Evolutionary conservation across 2,888 invertebrate species (phyloP).

Genomic region (Serrognathus titanus): DNA sequence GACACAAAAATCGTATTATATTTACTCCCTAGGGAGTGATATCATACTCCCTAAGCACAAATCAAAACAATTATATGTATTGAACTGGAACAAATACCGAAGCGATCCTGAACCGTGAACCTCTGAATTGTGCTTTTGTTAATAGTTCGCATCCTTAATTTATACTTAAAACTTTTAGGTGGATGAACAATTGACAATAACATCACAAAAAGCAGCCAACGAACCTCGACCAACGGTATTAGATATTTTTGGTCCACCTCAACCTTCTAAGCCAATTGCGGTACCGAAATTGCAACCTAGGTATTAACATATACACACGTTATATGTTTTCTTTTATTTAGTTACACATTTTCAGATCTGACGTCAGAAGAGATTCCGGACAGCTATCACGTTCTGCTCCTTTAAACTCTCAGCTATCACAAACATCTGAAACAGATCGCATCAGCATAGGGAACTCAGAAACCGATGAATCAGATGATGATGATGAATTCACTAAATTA

Average conservation of each 20-base stretch:
- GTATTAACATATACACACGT: background rate
- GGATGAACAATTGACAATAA: conserved; percentile 79
- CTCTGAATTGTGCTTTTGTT: no score
- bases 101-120: no score
- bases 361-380: background rate
- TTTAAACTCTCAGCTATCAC: conserved; percentile 5
- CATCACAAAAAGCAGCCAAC: conserved; percentile 60
- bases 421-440: conserved; percentile 32
- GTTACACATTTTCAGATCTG: background rate
- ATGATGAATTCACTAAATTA: conserved; percentile 70
- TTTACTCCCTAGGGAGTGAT: no score
- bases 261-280: conserved; percentile 45
- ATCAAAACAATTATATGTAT: no score
- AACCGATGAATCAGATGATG: conserved; percentile 43
- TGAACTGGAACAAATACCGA: no score
- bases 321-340: background rate
- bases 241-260: conserved; percentile 56
- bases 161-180: conserved; percentile 46
- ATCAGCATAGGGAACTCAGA: conserved; percentile 45
- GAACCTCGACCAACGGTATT: conserved; percentile 61
- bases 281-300: conserved; percentile 49
- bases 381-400: background rate
- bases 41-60: no score
- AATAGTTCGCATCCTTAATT: background rate
- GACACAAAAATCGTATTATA: no score